These are phyloP conservation scores for Morone saxatilis DNA, from an alignment of 2,113 vertebrate species.

Conservation along the genomic window DNA sequence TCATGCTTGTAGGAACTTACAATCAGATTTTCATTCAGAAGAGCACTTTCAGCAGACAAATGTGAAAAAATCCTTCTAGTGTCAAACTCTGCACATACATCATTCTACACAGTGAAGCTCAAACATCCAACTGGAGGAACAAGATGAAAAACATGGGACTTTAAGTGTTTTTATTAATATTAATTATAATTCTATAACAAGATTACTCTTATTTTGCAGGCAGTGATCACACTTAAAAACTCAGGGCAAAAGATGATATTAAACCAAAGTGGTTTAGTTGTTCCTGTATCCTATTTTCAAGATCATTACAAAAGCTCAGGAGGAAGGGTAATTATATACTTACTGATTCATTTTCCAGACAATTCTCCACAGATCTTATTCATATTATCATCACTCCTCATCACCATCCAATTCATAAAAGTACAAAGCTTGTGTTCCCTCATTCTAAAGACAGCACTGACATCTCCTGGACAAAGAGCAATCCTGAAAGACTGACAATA, in stretches of 20 bases:
- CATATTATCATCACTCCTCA: slow-evolving; percentile 4
- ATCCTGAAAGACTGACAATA: not conserved
- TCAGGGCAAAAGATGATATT: not conserved
- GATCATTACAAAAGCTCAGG: slow-evolving; percentile 6
- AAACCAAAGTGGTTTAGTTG: not conserved
- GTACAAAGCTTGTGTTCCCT: not conserved
- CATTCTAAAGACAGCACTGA: slow-evolving; percentile 30
- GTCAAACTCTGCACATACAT: too few relatives aligned
- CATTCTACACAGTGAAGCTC: too few relatives aligned
- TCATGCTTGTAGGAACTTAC: too few relatives aligned
- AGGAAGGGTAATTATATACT: not conserved
- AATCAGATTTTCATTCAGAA: too few relatives aligned
- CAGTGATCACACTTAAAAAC: not conserved
- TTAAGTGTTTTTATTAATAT: too few relatives aligned
- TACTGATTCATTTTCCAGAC: slow-evolving; percentile 18
- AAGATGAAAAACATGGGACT: too few relatives aligned
- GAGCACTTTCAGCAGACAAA: too few relatives aligned
- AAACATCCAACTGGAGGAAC: too few relatives aligned
- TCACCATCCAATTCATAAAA: not conserved
- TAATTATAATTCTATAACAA: too few relatives aligned
- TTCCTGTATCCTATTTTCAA: not conserved
- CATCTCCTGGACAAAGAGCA: slow-evolving; percentile 62
- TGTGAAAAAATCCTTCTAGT: too few relatives aligned
- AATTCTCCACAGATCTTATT: slow-evolving; percentile 2
- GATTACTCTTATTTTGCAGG: not conserved